These are phyloP conservation scores for Tolypeutes matacus DNA, from an alignment of 2,797 vertebrate genomes.

Conservation along the genomic window DNA sequence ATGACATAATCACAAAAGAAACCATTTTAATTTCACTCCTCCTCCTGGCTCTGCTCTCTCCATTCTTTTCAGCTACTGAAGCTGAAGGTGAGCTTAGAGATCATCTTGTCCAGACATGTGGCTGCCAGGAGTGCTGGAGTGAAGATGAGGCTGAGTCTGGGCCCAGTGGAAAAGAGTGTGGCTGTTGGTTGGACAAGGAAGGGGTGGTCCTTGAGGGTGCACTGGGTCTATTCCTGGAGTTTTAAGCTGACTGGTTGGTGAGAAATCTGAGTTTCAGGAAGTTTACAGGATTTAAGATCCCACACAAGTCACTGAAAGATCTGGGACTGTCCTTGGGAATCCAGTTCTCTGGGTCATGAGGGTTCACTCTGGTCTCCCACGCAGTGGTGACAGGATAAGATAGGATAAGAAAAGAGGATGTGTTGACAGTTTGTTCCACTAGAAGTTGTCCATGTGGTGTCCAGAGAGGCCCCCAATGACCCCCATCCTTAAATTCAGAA, in stretches of 20 bases:
- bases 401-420: not conserved
- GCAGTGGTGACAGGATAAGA: not conserved
- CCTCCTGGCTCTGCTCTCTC: not conserved
- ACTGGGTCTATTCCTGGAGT: not conserved
- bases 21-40: not conserved
- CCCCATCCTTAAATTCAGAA: not conserved
- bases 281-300: not conserved
- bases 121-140: not conserved
- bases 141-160: not conserved
- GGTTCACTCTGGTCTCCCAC: not conserved
- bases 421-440: not conserved
- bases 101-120: not conserved
- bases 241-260: not conserved
- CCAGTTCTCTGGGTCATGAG: not conserved
- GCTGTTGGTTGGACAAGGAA: not conserved
- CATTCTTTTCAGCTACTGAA: not conserved
- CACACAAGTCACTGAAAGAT: not conserved
- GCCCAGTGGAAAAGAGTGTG: not conserved
- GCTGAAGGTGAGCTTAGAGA: not conserved
- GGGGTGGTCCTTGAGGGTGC: not conserved
- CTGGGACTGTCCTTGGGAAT: not conserved
- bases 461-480: not conserved
- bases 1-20: conserved; percentile 18
- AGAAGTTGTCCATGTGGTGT: not conserved
- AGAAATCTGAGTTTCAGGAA: not conserved